These are phyloP conservation scores for Panurus biarmicus DNA, from an alignment of 2,113 vertebrate species.

Conservation along the genomic window DNA sequence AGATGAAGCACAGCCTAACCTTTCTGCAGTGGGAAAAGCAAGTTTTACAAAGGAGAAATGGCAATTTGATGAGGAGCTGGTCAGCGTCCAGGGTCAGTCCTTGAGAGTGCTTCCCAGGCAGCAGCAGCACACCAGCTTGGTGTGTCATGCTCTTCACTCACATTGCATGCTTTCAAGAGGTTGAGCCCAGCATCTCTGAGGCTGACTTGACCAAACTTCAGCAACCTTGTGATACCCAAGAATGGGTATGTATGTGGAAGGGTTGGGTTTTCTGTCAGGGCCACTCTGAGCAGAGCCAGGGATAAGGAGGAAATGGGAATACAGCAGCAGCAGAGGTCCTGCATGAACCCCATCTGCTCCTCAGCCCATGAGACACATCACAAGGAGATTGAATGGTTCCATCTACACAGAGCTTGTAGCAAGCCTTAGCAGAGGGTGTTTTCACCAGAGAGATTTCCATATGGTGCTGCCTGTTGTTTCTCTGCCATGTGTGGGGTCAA, in stretches of 20 bases:
- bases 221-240: neutral
- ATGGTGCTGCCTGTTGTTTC: neutral
- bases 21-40: neutral
- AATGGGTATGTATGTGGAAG: neutral
- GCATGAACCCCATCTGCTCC: neutral
- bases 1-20: neutral
- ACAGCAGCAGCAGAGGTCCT: neutral
- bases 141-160: neutral
- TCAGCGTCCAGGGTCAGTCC: neutral
- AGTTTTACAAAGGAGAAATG: neutral
- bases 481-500: fast-evolving
- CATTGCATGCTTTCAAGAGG: neutral
- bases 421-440: neutral
- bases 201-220: neutral
- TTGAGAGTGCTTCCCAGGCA: neutral
- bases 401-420: neutral
- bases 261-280: neutral
- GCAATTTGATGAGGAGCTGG: neutral
- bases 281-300: neutral
- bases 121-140: neutral
- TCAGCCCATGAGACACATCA: fast-evolving
- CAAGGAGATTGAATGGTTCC: neutral
- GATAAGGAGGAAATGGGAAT: neutral
- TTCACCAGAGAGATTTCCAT: neutral
- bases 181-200: neutral